phyloP scores from a whole-genome alignment of 2,797 vertebrate species.

The Microctenopoma steveboyesi region DNA sequence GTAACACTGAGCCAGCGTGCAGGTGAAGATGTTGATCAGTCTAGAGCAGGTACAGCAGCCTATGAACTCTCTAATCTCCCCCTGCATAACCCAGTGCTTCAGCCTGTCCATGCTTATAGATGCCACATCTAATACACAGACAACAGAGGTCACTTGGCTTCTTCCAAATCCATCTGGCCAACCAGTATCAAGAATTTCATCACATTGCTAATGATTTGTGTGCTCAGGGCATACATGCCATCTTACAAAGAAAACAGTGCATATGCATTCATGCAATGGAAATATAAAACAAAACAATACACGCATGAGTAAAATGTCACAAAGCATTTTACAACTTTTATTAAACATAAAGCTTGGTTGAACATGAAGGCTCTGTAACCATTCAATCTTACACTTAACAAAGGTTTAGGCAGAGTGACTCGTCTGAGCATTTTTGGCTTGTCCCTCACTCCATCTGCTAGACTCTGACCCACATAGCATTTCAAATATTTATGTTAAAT shows the following conservation, averaged over 20 bases:
- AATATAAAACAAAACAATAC: no score
- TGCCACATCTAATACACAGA: constrained; percentile 4
- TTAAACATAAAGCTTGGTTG: no score
- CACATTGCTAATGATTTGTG: constrained; percentile 19
- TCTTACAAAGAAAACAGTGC: not conserved
- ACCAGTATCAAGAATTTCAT: constrained; percentile 27
- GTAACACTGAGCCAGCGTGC: constrained; percentile 32
- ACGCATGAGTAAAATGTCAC: not conserved
- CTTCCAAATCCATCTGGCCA: constrained; percentile 28
- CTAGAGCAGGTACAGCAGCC: constrained; percentile 41
- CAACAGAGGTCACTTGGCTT: constrained; percentile 40
- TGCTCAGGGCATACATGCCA: constrained; percentile 1
- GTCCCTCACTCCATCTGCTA: no score
- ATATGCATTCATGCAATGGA: not conserved
- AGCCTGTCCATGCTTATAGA: constrained; percentile 36
- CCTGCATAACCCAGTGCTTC: constrained; percentile 68
- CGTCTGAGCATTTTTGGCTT: no score
- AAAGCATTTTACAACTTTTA: not conserved
- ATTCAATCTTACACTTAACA: no score
- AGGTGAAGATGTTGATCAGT: constrained; percentile 14
- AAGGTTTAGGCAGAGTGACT: no score
- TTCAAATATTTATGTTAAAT: constrained; percentile 1
- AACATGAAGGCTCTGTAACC: no score
- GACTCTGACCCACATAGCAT: not conserved
- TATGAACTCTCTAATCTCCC: constrained; percentile 53